Conservation (phyloP, 2,797 vertebrate species). For the Chrysocyon brachyurus region DNA sequence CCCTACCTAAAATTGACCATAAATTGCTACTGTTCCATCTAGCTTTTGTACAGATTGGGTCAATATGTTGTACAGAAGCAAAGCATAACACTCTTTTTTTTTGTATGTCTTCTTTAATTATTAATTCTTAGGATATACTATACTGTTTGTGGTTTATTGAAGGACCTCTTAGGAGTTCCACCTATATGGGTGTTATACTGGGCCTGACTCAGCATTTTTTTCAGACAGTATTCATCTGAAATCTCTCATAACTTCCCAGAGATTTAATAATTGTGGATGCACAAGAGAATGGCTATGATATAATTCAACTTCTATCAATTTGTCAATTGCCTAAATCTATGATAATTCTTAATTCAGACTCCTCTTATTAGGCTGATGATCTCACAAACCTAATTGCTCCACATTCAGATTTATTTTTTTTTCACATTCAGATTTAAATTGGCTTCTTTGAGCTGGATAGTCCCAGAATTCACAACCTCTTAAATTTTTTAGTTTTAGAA, state of each 20-base stretch:
- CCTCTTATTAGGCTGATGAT: neutral
- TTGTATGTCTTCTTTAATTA: neutral
- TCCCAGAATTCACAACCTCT: neutral
- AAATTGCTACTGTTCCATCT: neutral
- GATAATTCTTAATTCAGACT: neutral
- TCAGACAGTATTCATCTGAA: neutral
- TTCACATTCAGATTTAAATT: neutral
- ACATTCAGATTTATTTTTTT: neutral
- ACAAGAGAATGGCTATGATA: neutral
- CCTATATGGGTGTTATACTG: neutral
- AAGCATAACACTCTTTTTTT: neutral
- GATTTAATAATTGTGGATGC: neutral
- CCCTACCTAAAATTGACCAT: neutral
- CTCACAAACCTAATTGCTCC: neutral
- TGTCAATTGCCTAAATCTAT: neutral
- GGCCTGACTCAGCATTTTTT: neutral
- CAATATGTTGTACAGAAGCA: neutral
- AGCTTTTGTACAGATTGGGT: neutral
- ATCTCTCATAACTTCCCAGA: neutral
- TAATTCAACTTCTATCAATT: neutral
- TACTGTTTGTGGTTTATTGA: neutral
- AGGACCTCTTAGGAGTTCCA: neutral
- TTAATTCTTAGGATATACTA: neutral
- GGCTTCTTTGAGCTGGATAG: neutral
- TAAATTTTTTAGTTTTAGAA: neutral